phyloP scores from a whole-genome alignment of 2,888 invertebrate genomes.

The Taphrorychus bicolor region DNA sequence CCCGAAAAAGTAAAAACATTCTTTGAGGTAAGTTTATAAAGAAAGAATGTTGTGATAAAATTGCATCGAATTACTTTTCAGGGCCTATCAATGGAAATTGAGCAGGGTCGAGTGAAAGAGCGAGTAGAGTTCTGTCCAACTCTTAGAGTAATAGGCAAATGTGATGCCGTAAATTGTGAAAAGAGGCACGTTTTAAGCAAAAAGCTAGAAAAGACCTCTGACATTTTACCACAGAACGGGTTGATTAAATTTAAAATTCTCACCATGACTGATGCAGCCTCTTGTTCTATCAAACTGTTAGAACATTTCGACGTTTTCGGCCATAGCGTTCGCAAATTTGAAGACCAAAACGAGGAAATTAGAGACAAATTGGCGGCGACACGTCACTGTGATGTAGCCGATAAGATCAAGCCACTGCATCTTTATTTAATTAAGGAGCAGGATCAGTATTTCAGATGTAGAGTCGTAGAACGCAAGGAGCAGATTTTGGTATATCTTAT shows the following conservation, averaged over 20 bases:
- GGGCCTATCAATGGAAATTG: constrained; percentile 53
- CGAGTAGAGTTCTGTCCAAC: constrained; percentile 66
- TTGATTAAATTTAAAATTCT: constrained; percentile 66
- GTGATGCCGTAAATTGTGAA: constrained; percentile 65
- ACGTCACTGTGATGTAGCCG: not conserved
- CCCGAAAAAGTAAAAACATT: constrained; percentile 54
- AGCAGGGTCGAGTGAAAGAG: constrained; percentile 59
- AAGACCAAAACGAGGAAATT: constrained; percentile 31
- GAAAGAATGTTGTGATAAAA: not conserved
- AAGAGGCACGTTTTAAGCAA: constrained; percentile 70
- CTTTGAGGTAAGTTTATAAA: constrained; percentile 45
- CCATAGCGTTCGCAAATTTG: constrained; percentile 35
- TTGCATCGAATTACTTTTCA: constrained; percentile 45
- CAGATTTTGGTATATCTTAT: constrained; percentile 62
- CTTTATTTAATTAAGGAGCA: constrained; percentile 44
- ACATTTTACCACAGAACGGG: constrained; percentile 64
- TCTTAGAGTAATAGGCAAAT: constrained; percentile 71
- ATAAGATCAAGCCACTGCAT: constrained; percentile 13
- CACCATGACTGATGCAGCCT: constrained; percentile 66
- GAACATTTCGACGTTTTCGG: constrained; percentile 40
- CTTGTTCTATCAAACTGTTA: constrained; percentile 61
- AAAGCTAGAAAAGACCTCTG: constrained; percentile 60
- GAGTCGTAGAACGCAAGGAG: constrained; percentile 42
- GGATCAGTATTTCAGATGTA: constrained; percentile 44
- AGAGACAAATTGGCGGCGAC: constrained; percentile 6